Conservation (phyloP, 2,797 vertebrate species). For the Syndactyla subalaris region DNA sequence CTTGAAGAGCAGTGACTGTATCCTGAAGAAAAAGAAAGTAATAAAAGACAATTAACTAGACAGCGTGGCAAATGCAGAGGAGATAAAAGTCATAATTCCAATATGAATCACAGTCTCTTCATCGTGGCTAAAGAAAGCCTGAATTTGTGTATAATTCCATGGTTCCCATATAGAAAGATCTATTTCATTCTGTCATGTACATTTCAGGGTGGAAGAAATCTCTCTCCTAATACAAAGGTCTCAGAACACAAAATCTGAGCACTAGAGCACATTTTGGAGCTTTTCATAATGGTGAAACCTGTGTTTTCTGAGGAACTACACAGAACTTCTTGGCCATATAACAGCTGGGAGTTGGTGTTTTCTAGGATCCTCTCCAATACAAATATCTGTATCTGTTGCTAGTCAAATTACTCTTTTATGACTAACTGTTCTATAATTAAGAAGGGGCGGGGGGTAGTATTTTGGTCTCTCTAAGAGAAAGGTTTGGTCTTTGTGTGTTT, state of each 20-base stretch:
- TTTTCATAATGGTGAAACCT: background rate
- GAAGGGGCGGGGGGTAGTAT: fast-evolving
- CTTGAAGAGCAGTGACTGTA: slow-evolving; percentile 89
- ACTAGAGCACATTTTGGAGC: background rate
- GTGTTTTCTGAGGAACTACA: background rate
- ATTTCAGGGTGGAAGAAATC: background rate
- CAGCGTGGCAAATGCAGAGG: fast-evolving
- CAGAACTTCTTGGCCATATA: background rate
- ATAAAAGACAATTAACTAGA: background rate
- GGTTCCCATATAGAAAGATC: background rate
- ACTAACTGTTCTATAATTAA: background rate
- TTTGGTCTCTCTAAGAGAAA: background rate
- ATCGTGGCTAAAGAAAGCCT: background rate
- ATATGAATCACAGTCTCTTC: fast-evolving
- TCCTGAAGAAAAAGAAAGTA: slow-evolving; percentile 75
- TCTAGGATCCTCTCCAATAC: fast-evolving
- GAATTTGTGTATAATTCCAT: background rate
- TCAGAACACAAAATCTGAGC: background rate
- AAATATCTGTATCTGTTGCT: background rate
- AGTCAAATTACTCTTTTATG: background rate
- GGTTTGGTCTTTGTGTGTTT: background rate
- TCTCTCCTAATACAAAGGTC: background rate
- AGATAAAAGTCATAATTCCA: background rate
- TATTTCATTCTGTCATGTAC: background rate
- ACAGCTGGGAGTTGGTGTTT: background rate